Evolutionary conservation across 2,797 vertebrate genomes (phyloP).

Genomic region (Syngnathus rostellatus): DNA sequence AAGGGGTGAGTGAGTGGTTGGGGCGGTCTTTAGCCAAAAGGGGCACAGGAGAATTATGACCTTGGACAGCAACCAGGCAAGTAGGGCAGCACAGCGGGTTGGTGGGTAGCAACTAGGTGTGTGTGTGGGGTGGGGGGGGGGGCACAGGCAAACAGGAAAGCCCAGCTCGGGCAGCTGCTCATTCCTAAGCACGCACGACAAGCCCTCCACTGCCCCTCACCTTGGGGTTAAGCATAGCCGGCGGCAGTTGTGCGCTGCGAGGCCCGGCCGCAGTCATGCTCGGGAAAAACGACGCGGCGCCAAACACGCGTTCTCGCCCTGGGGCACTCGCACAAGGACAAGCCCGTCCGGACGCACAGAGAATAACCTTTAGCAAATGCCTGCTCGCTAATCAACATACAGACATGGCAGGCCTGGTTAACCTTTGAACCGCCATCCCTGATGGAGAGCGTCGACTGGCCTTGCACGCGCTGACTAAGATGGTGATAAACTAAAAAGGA

Average conservation of each 20-base stretch:
- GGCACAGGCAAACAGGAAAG: slow-evolving; percentile 48
- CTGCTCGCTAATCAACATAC: slow-evolving; percentile 58
- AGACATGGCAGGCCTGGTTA: slow-evolving; percentile 56
- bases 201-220: slow-evolving; percentile 49
- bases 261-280: slow-evolving; percentile 52
- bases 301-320: slow-evolving; percentile 55
- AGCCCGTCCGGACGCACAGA: slow-evolving; percentile 54
- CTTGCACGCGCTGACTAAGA: slow-evolving; percentile 32
- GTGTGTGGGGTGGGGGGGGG: slow-evolving; percentile 21
- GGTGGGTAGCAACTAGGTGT: slow-evolving; percentile 28
- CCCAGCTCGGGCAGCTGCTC: slow-evolving; percentile 47
- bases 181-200: slow-evolving; percentile 43
- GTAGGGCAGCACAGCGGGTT: slow-evolving; percentile 30
- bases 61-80: slow-evolving; percentile 46
- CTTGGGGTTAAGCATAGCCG: slow-evolving; percentile 61
- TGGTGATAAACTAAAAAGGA: slow-evolving; percentile 47
- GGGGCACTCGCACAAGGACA: slow-evolving; percentile 54
- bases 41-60: slow-evolving; percentile 36
- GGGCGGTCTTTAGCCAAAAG: slow-evolving; percentile 26
- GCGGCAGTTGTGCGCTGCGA: slow-evolving; percentile 53
- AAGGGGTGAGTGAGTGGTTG: background rate
- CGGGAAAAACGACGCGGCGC: slow-evolving; percentile 31
- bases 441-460: slow-evolving; percentile 38
- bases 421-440: slow-evolving; percentile 58
- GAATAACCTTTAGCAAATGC: slow-evolving; percentile 54